Evolutionary conservation across 2,888 invertebrate species (phyloP).

Genomic region (Cephus spinipes): DNA sequence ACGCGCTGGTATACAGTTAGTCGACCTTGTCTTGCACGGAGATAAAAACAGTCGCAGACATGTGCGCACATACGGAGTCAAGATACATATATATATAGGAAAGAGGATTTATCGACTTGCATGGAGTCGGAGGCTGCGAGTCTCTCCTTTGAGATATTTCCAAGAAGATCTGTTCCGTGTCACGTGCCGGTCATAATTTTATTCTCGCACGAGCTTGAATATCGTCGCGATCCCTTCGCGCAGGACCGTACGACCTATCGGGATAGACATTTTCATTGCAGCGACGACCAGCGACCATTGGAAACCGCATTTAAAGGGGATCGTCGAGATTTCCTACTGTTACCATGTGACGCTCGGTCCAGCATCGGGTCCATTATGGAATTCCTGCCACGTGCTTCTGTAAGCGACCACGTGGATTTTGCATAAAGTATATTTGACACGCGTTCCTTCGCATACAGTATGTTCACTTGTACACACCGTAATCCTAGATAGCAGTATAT

Average conservation of each 20-base stretch:
- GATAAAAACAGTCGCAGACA: conserved; percentile 31
- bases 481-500: background rate
- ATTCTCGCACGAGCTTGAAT: background rate
- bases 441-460: background rate
- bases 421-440: background rate
- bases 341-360: background rate
- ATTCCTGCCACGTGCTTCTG: background rate
- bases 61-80: background rate
- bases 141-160: background rate
- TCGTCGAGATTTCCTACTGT: background rate
- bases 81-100: background rate
- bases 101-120: conserved; percentile 5
- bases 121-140: background rate
- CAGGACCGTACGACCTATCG: background rate
- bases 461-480: background rate
- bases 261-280: background rate
- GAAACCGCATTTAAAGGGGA: background rate
- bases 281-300: background rate
- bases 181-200: background rate
- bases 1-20: conserved; percentile 50
- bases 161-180: conserved; percentile 2
- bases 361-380: background rate
- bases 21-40: conserved; percentile 55
- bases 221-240: background rate
- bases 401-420: background rate